Percentiles rank a stretch among this genome's conserved stretches.
phyloP scores from a whole-genome alignment of 1,140 invertebrate species.

The Hyles euphorbiae region DNA sequence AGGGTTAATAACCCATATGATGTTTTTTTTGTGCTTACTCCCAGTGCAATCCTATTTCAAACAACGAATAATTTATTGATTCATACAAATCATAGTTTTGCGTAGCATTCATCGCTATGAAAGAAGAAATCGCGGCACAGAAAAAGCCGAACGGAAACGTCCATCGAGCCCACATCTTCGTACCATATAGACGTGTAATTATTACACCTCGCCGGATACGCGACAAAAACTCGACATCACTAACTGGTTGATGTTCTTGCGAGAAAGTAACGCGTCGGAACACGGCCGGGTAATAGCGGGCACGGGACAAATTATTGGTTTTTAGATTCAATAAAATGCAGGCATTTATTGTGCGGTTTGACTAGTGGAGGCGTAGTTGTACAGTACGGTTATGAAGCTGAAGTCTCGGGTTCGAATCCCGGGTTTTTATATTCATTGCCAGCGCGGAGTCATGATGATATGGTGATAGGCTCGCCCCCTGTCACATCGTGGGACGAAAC shows the following conservation, averaged over 20 bases:
- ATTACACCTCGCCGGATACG: constrained; percentile 52
- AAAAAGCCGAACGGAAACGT: constrained; percentile 50
- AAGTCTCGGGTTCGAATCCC: no score
- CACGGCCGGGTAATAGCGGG: constrained; percentile 43
- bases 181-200: constrained; percentile 47
- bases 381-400: no score
- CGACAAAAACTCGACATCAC: constrained; percentile 49
- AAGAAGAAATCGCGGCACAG: constrained; percentile 7
- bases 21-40: no score
- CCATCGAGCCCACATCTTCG: constrained; percentile 35
- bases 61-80: no score
- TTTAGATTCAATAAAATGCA: constrained; percentile 8
- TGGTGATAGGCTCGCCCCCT: no score
- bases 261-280: constrained; percentile 44
- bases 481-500: no score
- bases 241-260: constrained; percentile 24
- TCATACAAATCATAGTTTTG: no score
- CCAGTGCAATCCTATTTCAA: no score
- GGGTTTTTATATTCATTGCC: no score
- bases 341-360: not conserved
- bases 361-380: not conserved
- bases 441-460: no score
- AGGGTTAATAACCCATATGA: no score
- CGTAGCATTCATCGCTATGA: no score
- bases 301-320: constrained; percentile 38